These are phyloP conservation scores for Ctenicera cuprea DNA, from an alignment of 2,888 invertebrate genomes.

Conservation along the genomic window DNA sequence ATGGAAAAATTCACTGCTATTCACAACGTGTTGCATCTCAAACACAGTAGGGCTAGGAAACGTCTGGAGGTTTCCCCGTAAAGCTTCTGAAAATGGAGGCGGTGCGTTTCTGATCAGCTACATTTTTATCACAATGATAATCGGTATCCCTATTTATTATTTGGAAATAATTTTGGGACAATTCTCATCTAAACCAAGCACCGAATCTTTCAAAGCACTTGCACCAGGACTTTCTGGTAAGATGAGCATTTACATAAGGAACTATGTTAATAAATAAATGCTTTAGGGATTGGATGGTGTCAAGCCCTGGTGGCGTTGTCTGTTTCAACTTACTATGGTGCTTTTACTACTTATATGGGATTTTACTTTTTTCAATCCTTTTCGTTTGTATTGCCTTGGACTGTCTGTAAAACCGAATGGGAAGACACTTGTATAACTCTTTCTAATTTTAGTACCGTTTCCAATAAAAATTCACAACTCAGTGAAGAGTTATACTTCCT, in stretches of 20 bases:
- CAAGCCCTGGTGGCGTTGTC: not conserved
- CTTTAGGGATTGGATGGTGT: not conserved
- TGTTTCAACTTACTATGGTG: slow-evolving; percentile 1
- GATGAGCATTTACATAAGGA: not conserved
- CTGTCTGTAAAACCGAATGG: slow-evolving; percentile 23
- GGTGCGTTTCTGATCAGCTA: slow-evolving; percentile 65
- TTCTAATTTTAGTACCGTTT: not conserved
- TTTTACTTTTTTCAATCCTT: slow-evolving; percentile 10
- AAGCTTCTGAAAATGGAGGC: slow-evolving; percentile 81
- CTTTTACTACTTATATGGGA: not conserved
- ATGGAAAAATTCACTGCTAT: slow-evolving; percentile 78
- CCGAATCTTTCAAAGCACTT: not conserved
- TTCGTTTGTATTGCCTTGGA: slow-evolving; percentile 26
- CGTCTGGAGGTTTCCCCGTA: slow-evolving; percentile 82
- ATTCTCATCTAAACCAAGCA: slow-evolving; percentile 21
- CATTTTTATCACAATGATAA: not conserved
- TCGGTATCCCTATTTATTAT: slow-evolving; percentile 16
- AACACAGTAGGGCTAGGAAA: slow-evolving; percentile 82
- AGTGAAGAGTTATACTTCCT: slow-evolving; percentile 25
- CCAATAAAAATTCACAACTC: not conserved
- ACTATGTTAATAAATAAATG: not conserved
- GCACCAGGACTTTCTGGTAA: slow-evolving; percentile 23
- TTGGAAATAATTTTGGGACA: slow-evolving; percentile 29
- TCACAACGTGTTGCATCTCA: slow-evolving; percentile 79
- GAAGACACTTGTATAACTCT: not conserved